Conservation (phyloP, 2,113 vertebrate species). For the Anser cygnoides region DNA sequence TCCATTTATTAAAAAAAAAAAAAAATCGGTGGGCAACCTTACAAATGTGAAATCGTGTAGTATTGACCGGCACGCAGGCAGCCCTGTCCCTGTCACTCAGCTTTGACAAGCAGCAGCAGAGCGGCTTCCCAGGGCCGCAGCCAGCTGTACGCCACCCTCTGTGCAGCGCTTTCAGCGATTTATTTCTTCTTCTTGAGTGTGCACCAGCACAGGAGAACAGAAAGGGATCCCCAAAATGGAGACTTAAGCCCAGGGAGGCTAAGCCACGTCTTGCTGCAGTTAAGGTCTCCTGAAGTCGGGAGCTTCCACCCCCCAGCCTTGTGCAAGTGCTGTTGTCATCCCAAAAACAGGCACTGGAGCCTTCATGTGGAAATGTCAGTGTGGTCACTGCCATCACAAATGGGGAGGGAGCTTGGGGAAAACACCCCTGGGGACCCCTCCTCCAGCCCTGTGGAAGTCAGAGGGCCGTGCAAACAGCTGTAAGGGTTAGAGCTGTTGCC, state of each 20-base stretch:
- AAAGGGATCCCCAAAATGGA: neutral
- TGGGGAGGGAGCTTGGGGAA: neutral
- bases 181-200: neutral
- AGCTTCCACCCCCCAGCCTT: neutral
- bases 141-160: neutral
- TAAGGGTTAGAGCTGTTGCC: neutral
- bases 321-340: neutral
- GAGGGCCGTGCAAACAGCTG: neutral
- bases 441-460: neutral
- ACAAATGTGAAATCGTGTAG: neutral
- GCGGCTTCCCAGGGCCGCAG: neutral
- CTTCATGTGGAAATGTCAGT: neutral
- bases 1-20: neutral
- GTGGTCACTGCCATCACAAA: neutral
- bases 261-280: neutral
- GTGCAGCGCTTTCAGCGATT: neutral
- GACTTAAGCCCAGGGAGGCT: neutral
- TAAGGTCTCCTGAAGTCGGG: neutral
- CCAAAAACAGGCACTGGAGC: neutral
- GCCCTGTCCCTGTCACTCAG: neutral
- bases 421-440: neutral
- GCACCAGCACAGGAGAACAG: neutral
- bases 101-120: neutral
- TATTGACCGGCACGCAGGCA: rapidly evolving
- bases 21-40: neutral